Conservation (phyloP, 1,140 invertebrate species). For the Caenorhabditis latens region DNA sequence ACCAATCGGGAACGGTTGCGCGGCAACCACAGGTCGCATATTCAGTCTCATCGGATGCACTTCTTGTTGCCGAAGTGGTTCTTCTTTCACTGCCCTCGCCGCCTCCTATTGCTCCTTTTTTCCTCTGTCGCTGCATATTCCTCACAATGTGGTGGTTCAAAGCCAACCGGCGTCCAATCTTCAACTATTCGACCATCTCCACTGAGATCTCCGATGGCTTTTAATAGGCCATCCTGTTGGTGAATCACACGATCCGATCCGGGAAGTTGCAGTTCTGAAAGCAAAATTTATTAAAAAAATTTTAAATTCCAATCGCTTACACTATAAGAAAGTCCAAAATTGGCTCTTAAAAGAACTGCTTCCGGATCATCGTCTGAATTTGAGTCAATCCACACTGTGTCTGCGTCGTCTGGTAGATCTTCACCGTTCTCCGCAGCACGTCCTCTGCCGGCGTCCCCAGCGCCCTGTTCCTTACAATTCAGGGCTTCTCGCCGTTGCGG, state of each 20-base stretch:
- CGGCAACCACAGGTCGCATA: background rate
- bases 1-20: background rate
- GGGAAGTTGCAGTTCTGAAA: slow-evolving; percentile 11
- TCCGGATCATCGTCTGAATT: background rate
- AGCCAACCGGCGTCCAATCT: background rate
- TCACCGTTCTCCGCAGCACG: background rate
- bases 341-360: background rate
- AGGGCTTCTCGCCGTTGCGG: background rate
- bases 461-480: background rate
- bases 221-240: slow-evolving; percentile 9
- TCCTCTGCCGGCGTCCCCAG: background rate
- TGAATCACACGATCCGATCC: background rate
- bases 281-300: background rate
- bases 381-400: slow-evolving; percentile 21
- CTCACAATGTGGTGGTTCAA: no score
- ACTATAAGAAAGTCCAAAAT: background rate
- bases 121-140: no score
- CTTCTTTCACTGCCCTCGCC: no score
- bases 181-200: background rate
- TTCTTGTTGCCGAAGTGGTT: background rate
- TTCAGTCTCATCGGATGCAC: background rate
- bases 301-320: background rate
- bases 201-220: background rate
- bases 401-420: no score
- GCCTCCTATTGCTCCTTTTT: no score